Evolutionary conservation across 2,888 invertebrate species (phyloP).

Genomic region (Erebia epiphron): DNA sequence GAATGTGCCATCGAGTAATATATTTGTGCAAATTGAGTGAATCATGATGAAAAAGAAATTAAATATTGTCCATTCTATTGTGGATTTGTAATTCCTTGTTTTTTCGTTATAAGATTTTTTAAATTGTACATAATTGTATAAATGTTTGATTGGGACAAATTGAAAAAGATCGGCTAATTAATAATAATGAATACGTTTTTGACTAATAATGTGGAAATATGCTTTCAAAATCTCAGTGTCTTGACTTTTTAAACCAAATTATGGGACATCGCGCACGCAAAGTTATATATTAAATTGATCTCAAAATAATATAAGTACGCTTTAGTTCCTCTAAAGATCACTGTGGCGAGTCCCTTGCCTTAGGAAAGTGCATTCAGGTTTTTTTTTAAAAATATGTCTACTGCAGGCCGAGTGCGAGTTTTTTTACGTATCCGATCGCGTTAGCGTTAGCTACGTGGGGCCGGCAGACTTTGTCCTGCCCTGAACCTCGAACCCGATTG

Average conservation of each 20-base stretch:
- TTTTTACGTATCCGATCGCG: neutral
- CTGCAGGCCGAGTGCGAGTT: neutral
- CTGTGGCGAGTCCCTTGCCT: slow-evolving; percentile 58
- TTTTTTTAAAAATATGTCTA: slow-evolving; percentile 9
- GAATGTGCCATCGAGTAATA: slow-evolving; percentile 32
- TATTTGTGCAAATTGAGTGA: slow-evolving; percentile 22
- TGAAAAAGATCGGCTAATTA: neutral
- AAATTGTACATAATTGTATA: slow-evolving; percentile 29
- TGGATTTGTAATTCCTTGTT: slow-evolving; percentile 28
- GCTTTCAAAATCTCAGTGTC: slow-evolving; percentile 22
- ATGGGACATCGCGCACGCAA: slow-evolving; percentile 52
- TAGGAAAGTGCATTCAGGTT: slow-evolving; percentile 53
- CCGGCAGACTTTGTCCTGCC: no score
- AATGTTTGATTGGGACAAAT: slow-evolving; percentile 27
- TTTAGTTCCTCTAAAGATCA: slow-evolving; percentile 69
- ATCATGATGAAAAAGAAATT: slow-evolving; percentile 2
- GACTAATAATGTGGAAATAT: neutral
- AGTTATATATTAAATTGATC: slow-evolving; percentile 62
- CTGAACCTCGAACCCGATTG: no score
- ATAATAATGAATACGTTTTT: neutral
- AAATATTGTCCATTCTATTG: slow-evolving; percentile 21
- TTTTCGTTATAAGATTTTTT: slow-evolving; percentile 37
- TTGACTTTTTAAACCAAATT: slow-evolving; percentile 47
- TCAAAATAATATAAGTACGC: slow-evolving; percentile 65
- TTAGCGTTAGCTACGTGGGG: no score